Percentiles rank a stretch among this genome's conserved stretches.
phyloP scores from a whole-genome alignment of 2,888 invertebrate species.

The Drosophila macrospina region DNA sequence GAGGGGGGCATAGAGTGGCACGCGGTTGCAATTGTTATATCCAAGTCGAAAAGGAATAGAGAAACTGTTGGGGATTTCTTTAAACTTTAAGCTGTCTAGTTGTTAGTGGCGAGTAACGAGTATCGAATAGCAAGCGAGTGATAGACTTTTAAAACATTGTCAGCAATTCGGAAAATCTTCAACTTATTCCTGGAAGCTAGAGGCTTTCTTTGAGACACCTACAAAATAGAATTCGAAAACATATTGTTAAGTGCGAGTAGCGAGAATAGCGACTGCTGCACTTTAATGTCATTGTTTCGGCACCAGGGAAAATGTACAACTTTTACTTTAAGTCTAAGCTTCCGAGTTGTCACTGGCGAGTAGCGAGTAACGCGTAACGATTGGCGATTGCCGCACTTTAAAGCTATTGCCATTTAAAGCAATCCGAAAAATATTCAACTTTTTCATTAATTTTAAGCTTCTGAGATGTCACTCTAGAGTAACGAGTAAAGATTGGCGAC shows the following conservation, averaged over 20 bases:
- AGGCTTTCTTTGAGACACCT: slow-evolving; percentile 30
- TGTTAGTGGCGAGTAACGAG: background rate
- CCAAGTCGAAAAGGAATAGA: slow-evolving; percentile 42
- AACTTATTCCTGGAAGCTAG: background rate
- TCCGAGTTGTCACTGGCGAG: background rate
- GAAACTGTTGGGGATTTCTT: slow-evolving; percentile 8
- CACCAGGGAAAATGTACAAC: slow-evolving; percentile 3
- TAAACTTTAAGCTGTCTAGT: background rate
- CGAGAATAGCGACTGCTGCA: background rate
- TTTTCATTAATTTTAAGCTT: no score
- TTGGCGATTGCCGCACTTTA: slow-evolving; percentile 38
- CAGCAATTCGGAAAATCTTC: slow-evolving; percentile 7
- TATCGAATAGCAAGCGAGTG: background rate
- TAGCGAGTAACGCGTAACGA: background rate
- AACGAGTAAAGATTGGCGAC: no score
- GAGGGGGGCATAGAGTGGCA: slow-evolving; percentile 29
- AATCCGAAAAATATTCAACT: no score
- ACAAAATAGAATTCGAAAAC: no score
- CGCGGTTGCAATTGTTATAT: slow-evolving; percentile 54
- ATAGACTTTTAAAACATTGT: slow-evolving; percentile 25
- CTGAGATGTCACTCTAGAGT: background rate
- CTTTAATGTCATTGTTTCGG: background rate
- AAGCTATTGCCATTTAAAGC: no score
- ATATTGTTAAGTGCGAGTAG: background rate
- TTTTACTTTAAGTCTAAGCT: slow-evolving; percentile 1